phyloP scores from a whole-genome alignment of 2,888 invertebrate genomes.

The Thereva nobilitata region DNA sequence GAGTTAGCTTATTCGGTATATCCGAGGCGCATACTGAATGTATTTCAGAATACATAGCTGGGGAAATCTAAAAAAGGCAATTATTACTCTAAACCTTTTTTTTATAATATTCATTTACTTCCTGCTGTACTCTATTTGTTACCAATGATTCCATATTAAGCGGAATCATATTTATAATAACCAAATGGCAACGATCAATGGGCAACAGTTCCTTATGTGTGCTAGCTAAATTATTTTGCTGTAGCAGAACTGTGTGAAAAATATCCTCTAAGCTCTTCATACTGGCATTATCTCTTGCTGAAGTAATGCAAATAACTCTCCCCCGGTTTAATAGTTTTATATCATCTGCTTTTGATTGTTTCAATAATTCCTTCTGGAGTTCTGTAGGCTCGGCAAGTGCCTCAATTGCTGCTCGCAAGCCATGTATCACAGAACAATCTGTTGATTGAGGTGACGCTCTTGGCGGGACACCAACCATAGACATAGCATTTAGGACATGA shows the following conservation, averaged over 20 bases:
- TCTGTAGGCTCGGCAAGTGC: slow-evolving; percentile 82
- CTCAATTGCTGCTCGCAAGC: slow-evolving; percentile 84
- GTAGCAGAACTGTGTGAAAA: slow-evolving; percentile 77
- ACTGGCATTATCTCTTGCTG: slow-evolving; percentile 83
- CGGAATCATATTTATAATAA: slow-evolving; percentile 87
- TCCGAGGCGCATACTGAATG: slow-evolving; percentile 77
- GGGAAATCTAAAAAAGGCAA: slow-evolving; percentile 63
- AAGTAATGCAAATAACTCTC: slow-evolving; percentile 88
- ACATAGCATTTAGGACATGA: slow-evolving; percentile 84
- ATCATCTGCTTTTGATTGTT: slow-evolving; percentile 55
- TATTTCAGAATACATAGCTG: slow-evolving; percentile 76
- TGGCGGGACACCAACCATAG: slow-evolving; percentile 79
- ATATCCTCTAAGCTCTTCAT: slow-evolving; percentile 86
- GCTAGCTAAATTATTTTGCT: slow-evolving; percentile 75
- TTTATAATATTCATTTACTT: slow-evolving; percentile 60
- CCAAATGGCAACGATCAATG: slow-evolving; percentile 86
- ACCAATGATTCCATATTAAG: slow-evolving; percentile 78
- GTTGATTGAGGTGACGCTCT: slow-evolving; percentile 60
- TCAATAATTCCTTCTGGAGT: slow-evolving; percentile 63
- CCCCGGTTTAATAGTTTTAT: slow-evolving; percentile 60
- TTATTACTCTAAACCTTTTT: slow-evolving; percentile 9
- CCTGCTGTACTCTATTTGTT: slow-evolving; percentile 70
- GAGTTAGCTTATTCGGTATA: slow-evolving; percentile 74
- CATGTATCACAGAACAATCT: slow-evolving; percentile 77
- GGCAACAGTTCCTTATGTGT: slow-evolving; percentile 68